phyloP scores from a whole-genome alignment of 2,888 invertebrate genomes.

The Eupeodes luniger region DNA sequence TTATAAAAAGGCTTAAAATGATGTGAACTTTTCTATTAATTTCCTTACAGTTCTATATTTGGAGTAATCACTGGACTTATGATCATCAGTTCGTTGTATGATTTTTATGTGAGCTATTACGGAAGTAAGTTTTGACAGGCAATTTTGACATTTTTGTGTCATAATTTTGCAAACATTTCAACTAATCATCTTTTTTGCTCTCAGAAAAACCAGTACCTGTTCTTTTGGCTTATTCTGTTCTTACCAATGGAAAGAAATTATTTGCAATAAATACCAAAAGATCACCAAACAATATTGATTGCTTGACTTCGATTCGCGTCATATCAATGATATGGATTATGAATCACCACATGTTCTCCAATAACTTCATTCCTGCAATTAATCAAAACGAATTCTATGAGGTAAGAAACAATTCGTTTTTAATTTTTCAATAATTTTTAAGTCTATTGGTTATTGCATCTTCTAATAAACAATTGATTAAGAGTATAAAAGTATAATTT shows the following conservation, averaged over 20 bases:
- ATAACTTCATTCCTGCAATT: background rate
- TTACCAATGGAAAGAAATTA: constrained; percentile 48
- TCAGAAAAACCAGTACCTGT: constrained; percentile 25
- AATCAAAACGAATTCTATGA: background rate
- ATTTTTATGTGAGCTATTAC: constrained; percentile 7
- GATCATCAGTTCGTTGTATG: constrained; percentile 30
- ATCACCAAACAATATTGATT: constrained; percentile 35
- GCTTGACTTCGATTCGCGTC: constrained; percentile 31
- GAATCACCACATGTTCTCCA: constrained; percentile 18
- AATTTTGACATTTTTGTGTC: background rate
- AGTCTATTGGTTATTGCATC: no score
- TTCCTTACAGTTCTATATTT: constrained; percentile 8
- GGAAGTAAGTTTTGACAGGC: constrained; percentile 6
- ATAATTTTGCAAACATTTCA: background rate
- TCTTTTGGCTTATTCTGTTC: constrained; percentile 38
- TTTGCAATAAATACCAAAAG: constrained; percentile 34
- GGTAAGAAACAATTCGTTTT: background rate
- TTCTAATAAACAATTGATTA: no score
- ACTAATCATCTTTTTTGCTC: background rate
- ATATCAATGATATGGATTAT: constrained; percentile 43
- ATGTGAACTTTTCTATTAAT: background rate
- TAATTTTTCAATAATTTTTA: no score
- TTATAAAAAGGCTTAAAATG: background rate
- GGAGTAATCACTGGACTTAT: constrained; percentile 3
- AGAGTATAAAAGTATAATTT: no score